phyloP scores from a whole-genome alignment of 2,113 vertebrate genomes.

The Prunella himalayana region DNA sequence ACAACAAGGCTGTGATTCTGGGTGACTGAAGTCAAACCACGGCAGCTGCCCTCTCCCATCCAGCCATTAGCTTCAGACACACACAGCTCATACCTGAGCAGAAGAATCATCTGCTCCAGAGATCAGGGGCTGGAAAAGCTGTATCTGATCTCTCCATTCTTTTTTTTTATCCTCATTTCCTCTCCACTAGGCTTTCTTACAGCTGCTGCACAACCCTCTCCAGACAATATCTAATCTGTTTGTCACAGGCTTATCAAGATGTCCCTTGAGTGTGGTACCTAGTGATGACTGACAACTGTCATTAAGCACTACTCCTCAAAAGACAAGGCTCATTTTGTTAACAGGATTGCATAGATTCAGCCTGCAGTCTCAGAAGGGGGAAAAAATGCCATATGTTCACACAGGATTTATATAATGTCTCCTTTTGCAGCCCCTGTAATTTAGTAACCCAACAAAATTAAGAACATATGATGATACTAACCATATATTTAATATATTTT shows the following conservation, averaged over 20 bases:
- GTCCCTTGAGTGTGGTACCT: neutral
- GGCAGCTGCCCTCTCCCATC: neutral
- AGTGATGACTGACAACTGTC: constrained; percentile 35
- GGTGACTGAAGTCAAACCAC: neutral
- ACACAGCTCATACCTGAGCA: neutral
- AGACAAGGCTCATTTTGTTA: constrained; percentile 3
- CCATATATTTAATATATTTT: neutral
- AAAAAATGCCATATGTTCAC: neutral
- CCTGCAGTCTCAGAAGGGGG: neutral
- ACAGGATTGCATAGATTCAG: neutral
- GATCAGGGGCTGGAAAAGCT: neutral
- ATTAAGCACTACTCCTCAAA: neutral
- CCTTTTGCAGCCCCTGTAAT: neutral
- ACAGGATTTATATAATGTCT: neutral
- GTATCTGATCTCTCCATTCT: neutral
- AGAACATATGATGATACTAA: neutral
- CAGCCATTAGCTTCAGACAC: neutral
- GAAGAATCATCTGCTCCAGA: neutral
- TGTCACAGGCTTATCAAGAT: neutral
- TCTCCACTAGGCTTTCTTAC: constrained; percentile 11
- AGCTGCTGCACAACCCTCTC: neutral
- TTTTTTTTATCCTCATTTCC: constrained; percentile 39
- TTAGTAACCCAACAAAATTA: neutral
- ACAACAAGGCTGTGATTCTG: neutral
- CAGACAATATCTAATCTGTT: constrained; percentile 37